Conservation (phyloP, 2,888 invertebrate species). For the Portevinia maculata region DNA sequence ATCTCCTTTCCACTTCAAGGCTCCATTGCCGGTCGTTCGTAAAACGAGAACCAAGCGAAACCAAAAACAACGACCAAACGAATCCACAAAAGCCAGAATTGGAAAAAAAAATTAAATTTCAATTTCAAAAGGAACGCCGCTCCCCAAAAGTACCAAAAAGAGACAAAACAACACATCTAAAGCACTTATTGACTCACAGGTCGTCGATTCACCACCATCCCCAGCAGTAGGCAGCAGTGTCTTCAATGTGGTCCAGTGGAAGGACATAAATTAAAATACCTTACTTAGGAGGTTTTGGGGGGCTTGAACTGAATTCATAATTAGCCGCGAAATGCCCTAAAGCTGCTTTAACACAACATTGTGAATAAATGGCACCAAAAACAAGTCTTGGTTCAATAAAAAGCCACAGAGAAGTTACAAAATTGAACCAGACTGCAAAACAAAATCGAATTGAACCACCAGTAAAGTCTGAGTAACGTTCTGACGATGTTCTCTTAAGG, state of each 20-base stretch:
- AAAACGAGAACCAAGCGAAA: constrained; percentile 59
- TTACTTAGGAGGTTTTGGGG: constrained; percentile 23
- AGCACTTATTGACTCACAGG: constrained; percentile 56
- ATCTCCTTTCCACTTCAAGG: constrained; percentile 48
- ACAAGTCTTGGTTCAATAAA: constrained; percentile 23
- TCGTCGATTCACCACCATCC: neutral
- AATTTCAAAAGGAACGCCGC: constrained; percentile 67
- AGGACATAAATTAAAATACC: constrained; percentile 74
- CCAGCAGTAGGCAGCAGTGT: constrained; percentile 29
- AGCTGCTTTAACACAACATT: constrained; percentile 41
- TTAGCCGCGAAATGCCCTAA: constrained; percentile 61
- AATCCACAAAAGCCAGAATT: constrained; percentile 8
- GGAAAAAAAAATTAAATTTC: constrained; percentile 32
- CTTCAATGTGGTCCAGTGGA: constrained; percentile 58
- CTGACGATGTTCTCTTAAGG: constrained; percentile 6
- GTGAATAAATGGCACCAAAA: constrained; percentile 28
- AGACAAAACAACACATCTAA: constrained; percentile 28
- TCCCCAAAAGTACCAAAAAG: constrained; percentile 40
- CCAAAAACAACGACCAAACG: constrained; percentile 20
- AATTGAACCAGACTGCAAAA: constrained; percentile 4
- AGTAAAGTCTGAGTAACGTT: constrained; percentile 37
- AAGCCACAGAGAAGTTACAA: constrained; percentile 14
- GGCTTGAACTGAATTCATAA: constrained; percentile 61
- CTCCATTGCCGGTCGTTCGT: constrained; percentile 17
- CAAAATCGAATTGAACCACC: constrained; percentile 52